Evolutionary conservation across 64 coral and sea anemone species (phyloP), one percentile per base, ranked within the genome.

Genomic region (Montipora foliosa): DNA sequence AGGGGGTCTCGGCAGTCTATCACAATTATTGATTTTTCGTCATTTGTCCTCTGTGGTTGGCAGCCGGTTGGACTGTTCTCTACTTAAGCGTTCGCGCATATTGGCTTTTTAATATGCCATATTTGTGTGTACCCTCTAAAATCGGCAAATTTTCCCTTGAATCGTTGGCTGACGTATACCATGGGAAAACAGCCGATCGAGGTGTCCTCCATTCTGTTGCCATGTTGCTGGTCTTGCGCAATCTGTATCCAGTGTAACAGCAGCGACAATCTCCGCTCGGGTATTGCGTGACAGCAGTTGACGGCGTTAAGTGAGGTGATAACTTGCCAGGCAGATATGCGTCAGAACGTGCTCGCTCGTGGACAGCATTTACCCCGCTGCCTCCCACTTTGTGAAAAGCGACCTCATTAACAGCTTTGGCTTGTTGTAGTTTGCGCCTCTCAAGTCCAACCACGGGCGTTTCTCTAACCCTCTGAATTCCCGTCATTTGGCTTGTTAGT

Each of bases 191-290:
- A 1, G 66, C 16, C 19, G 82, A 86, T 72, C 62, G 67, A n/a
- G 44, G 45, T 5, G n/a, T n/a, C 17, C 6, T 21, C 19, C 8
- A 10, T 9, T 72, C 62, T 2, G n/a, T 86, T 51, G 82, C 3
- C 45, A 51, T 22, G 66, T 44, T 72, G 17, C 44, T 8, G 5
- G 64, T 46, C 46, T 46, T 44, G n/a, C 92, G 75, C 24, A 93
- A 13, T 19, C 84, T 62, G 53, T 79, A 88, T 14, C 92, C 92
- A 0, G 92, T 93, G 9, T 84, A 37, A 50, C 74, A 62, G 19
- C 84, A 88, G 4, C 92, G 83, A 25, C 92, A 93, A 46, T 86
- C 82, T 21, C 19, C 62, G n/a, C 82, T 51, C 17, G 82, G 82
- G 46, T 71, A 86, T 86, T 48, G 82, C 82, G 66, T 86, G 44